phyloP scores from a whole-genome alignment of 2,888 invertebrate genomes.

The Drosophila neoperkinsi region DNA sequence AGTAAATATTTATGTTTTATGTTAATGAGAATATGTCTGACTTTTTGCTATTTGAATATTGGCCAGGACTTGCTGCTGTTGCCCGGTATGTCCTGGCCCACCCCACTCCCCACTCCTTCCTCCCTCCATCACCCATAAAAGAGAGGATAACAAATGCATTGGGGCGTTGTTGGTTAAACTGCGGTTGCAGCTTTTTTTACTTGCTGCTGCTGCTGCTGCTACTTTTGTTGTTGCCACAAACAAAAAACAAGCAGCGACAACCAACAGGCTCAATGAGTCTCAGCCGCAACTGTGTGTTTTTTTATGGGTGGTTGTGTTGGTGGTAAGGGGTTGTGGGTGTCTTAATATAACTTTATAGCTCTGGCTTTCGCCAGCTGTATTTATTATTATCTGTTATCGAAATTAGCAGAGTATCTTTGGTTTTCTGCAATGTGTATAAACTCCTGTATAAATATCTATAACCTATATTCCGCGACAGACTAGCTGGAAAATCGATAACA shows the following conservation, averaged over 20 bases:
- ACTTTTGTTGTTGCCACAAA: slow-evolving; percentile 36
- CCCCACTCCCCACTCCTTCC: not conserved
- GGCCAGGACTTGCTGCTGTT: slow-evolving; percentile 49
- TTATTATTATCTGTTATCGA: slow-evolving; percentile 16
- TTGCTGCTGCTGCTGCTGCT: not conserved
- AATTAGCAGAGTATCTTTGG: not conserved
- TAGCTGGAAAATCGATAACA: not conserved
- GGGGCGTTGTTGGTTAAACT: slow-evolving; percentile 69
- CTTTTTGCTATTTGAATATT: slow-evolving; percentile 83
- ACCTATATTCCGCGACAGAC: rapidly evolving
- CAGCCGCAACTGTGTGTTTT: slow-evolving; percentile 43
- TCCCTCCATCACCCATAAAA: not conserved
- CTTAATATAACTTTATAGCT: slow-evolving; percentile 41
- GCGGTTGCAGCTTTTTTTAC: slow-evolving; percentile 66
- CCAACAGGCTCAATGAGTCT: slow-evolving; percentile 37
- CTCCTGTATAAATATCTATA: not conserved
- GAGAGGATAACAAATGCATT: slow-evolving; percentile 71
- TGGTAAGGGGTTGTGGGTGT: not conserved
- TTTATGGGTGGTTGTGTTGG: not conserved
- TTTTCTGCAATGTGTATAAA: not conserved
- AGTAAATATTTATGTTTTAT: slow-evolving; percentile 84
- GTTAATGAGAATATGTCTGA: slow-evolving; percentile 83
- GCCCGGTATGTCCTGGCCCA: slow-evolving; percentile 21
- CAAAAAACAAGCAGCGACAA: slow-evolving; percentile 32
- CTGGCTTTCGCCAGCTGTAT: slow-evolving; percentile 56